Conservation (phyloP, 2,113 vertebrate genomes). For the Gulo gulo region DNA sequence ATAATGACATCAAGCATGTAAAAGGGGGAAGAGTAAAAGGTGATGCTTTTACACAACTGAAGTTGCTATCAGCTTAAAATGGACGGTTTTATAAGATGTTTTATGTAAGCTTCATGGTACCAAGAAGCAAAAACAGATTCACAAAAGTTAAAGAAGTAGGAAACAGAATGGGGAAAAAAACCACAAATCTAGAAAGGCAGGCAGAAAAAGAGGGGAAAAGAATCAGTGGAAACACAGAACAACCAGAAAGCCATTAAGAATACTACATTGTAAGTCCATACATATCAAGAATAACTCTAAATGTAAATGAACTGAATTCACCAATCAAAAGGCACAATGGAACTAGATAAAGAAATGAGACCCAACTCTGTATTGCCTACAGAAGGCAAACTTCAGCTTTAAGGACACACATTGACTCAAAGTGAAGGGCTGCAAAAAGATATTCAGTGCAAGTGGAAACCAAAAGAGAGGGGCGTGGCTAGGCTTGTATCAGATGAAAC, state of each 20-base stretch:
- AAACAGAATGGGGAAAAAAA: not conserved
- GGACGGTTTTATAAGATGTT: not conserved
- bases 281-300: not conserved
- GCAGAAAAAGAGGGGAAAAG: not conserved
- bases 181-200: not conserved
- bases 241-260: not conserved
- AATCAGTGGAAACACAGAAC: not conserved
- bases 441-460: not conserved
- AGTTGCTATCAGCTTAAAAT: not conserved
- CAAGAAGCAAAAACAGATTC: not conserved
- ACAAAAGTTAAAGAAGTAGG: not conserved
- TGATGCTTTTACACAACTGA: not conserved
- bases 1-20: not conserved
- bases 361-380: not conserved
- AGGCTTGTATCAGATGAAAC: not conserved
- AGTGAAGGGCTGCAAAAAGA: not conserved
- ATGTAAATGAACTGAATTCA: not conserved
- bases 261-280: not conserved
- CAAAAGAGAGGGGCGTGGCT: not conserved
- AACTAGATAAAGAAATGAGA: not conserved
- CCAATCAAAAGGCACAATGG: not conserved
- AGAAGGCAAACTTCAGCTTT: not conserved
- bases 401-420: not conserved
- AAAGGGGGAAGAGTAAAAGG: not conserved
- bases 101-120: not conserved